Evolutionary conservation across 2,888 invertebrate genomes (phyloP).

Genomic region (Sesamia inferens): DNA sequence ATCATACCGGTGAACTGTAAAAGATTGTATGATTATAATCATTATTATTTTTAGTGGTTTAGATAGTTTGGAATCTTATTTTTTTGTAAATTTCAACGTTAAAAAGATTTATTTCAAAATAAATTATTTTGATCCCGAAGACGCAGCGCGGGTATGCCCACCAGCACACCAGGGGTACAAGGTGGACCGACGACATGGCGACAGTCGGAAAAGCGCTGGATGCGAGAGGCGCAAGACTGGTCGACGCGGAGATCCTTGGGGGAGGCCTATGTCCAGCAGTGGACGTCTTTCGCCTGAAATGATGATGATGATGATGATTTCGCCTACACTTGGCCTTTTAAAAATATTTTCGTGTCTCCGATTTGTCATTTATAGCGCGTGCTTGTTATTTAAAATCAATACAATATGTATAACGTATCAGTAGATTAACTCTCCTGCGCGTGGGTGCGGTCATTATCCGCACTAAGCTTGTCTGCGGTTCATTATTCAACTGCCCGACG

Average conservation of each 20-base stretch:
- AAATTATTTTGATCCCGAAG: too few species aligned
- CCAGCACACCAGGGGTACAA: too few species aligned
- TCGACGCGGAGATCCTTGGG: too few species aligned
- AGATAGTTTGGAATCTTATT: neutral
- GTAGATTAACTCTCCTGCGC: constrained; percentile 31
- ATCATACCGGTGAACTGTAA: neutral
- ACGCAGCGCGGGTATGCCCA: too few species aligned
- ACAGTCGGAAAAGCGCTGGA: too few species aligned
- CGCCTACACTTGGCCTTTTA: too few species aligned
- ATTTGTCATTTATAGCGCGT: neutral
- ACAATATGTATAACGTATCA: constrained; percentile 31
- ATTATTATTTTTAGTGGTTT: neutral
- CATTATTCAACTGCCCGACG: constrained; percentile 38
- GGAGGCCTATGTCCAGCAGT: too few species aligned
- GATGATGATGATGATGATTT: neutral
- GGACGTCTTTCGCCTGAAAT: too few species aligned
- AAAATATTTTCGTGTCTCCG: too few species aligned
- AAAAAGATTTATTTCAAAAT: neutral
- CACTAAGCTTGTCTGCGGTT: constrained; percentile 62
- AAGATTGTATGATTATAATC: neutral
- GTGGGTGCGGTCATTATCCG: constrained; percentile 54
- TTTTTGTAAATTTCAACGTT: neutral
- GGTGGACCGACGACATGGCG: too few species aligned
- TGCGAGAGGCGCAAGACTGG: too few species aligned
- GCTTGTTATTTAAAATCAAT: constrained; percentile 29